Percentiles rank a stretch among this genome's conserved stretches.
These are phyloP conservation scores for Labroides dimidiatus DNA, from an alignment of 2,797 vertebrate species.

Conservation along the genomic window DNA sequence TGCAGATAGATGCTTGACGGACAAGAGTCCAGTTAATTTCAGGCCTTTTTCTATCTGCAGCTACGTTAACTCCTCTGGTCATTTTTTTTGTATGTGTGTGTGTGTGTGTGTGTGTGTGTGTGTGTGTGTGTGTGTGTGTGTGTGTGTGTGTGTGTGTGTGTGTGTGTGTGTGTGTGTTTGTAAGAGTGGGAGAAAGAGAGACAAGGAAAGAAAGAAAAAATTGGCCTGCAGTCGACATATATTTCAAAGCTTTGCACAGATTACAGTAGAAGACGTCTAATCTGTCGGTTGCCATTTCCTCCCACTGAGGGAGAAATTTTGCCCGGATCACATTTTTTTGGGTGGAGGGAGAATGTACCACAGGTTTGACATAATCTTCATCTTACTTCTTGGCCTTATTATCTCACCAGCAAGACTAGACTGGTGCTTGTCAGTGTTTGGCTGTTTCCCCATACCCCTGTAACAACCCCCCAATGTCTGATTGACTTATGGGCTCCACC, in stretches of 20 bases:
- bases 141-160: constrained; percentile 1
- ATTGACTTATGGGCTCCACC: constrained; percentile 73
- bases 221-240: constrained; percentile 63
- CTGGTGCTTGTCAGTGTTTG: constrained; percentile 74
- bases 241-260: constrained; percentile 74
- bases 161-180: constrained; percentile 3
- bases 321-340: constrained; percentile 59
- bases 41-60: constrained; percentile 10
- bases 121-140: constrained; percentile 7
- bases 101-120: constrained; percentile 4
- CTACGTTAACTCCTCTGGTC: constrained; percentile 28
- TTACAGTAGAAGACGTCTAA: constrained; percentile 75
- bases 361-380: constrained; percentile 78
- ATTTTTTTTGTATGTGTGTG: constrained; percentile 15
- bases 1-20: constrained; percentile 32
- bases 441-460: constrained; percentile 39
- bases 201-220: constrained; percentile 17
- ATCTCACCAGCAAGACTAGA: constrained; percentile 72
- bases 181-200: not conserved
- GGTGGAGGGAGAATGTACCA: constrained; percentile 43
- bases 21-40: constrained; percentile 38
- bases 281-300: constrained; percentile 80
- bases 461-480: constrained; percentile 67
- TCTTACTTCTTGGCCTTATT: constrained; percentile 71
- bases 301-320: constrained; percentile 68